These are phyloP conservation scores for Auanema freiburgensis DNA, from an alignment of 2,888 invertebrate species.

Conservation along the genomic window DNA sequence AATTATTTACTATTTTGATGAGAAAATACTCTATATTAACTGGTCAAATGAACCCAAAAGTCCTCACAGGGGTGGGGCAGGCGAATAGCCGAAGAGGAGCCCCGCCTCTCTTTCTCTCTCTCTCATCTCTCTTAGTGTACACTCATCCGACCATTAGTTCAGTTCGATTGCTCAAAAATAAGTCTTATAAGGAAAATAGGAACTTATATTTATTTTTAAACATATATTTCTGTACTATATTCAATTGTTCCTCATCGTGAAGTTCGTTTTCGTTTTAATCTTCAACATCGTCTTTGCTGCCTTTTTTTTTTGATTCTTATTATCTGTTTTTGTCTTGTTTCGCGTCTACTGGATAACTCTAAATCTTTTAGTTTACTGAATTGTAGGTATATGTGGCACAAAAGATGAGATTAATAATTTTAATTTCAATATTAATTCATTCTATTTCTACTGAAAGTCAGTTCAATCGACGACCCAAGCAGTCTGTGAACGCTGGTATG, in stretches of 20 bases:
- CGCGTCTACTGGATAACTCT: neutral
- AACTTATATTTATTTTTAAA: neutral
- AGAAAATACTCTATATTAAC: too few species aligned
- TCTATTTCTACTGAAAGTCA: slow-evolving; percentile 7
- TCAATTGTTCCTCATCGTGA: neutral
- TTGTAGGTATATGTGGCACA: neutral
- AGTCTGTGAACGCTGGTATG: slow-evolving; percentile 19
- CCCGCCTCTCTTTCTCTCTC: too few species aligned
- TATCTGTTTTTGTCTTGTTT: neutral
- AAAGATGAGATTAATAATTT: slow-evolving; percentile 4
- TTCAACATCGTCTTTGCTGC: neutral
- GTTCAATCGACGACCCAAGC: slow-evolving; percentile 19
- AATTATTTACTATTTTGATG: too few species aligned
- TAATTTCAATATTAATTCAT: neutral
- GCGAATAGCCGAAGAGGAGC: too few species aligned
- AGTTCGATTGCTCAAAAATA: too few species aligned
- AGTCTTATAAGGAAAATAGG: too few species aligned
- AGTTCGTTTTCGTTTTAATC: neutral
- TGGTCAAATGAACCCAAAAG: too few species aligned
- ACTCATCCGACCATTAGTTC: too few species aligned
- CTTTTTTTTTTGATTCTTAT: neutral
- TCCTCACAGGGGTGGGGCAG: too few species aligned
- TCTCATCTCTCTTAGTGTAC: too few species aligned
- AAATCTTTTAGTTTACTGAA: neutral
- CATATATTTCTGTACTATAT: neutral